A percentile compares a stretch with the other conserved stretches of the same genome.
Evolutionary conservation across 2,113 vertebrate species (phyloP).

Genomic region (Todiramphus saurophagus): DNA sequence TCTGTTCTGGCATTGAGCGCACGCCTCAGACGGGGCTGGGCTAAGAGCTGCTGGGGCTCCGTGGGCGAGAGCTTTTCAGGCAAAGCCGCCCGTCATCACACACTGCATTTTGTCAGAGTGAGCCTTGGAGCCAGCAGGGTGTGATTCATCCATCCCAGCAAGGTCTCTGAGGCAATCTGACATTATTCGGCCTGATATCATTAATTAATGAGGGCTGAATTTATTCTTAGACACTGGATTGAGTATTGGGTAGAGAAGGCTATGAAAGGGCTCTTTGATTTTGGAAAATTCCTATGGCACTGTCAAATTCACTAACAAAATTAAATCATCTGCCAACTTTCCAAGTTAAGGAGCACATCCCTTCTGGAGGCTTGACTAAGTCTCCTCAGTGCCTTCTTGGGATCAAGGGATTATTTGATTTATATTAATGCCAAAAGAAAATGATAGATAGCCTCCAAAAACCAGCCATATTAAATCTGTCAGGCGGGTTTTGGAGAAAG

Average conservation of each 20-base stretch:
- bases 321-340: constrained; percentile 60
- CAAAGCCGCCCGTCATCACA: not conserved
- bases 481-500: not conserved
- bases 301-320: constrained; percentile 57
- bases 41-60: not conserved
- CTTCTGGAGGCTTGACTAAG: constrained; percentile 25
- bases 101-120: constrained; percentile 38
- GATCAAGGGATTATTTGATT: constrained; percentile 42
- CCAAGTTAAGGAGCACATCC: constrained; percentile 46
- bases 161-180: constrained; percentile 62
- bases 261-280: constrained; percentile 68
- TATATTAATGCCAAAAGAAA: not conserved
- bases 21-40: not conserved
- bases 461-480: not conserved
- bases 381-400: constrained; percentile 42
- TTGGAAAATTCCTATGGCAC: constrained; percentile 60
- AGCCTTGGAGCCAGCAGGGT: not conserved
- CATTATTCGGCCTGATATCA: constrained; percentile 66
- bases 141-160: constrained; percentile 53
- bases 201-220: constrained; percentile 65
- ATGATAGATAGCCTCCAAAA: constrained; percentile 3
- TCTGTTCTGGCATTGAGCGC: fast-evolving
- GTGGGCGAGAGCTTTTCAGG: not conserved
- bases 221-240: constrained; percentile 63
- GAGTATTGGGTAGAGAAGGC: constrained; percentile 33